Evolutionary conservation across 2,888 invertebrate genomes (phyloP).

Genomic region (Petrolisthes cinctipes): DNA sequence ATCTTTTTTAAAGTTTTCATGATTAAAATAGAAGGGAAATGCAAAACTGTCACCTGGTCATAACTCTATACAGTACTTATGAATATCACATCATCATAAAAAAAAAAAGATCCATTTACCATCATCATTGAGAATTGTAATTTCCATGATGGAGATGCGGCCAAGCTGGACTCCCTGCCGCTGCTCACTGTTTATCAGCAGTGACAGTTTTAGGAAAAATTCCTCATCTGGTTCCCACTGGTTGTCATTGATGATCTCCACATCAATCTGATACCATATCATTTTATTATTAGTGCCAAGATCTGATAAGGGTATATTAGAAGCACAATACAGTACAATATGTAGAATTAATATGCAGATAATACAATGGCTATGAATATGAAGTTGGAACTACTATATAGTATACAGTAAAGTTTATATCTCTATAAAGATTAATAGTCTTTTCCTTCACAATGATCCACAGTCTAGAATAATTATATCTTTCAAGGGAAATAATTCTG

Average conservation of each 20-base stretch:
- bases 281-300: too few species aligned
- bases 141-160: constrained; percentile 73
- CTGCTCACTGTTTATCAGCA: constrained; percentile 67
- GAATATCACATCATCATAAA: not conserved
- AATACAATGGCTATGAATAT: too few species aligned
- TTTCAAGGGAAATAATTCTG: not conserved
- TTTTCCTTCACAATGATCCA: too few species aligned
- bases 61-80: not conserved
- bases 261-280: constrained; percentile 68
- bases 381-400: constrained; percentile 36
- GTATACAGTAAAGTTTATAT: not conserved
- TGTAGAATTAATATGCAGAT: too few species aligned
- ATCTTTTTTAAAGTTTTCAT: not conserved
- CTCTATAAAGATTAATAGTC: too few species aligned
- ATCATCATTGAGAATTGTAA: constrained; percentile 76
- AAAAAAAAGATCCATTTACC: constrained; percentile 69
- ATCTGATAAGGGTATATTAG: too few species aligned
- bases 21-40: not conserved
- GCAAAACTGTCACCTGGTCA: not conserved
- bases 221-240: constrained; percentile 77
- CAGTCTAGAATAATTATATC: not conserved
- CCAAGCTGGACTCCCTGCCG: constrained; percentile 71
- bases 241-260: constrained; percentile 74
- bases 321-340: too few species aligned
- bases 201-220: constrained; percentile 74